Conservation (phyloP, 1,140 invertebrate species). For the Leptinotarsa lineolata region DNA sequence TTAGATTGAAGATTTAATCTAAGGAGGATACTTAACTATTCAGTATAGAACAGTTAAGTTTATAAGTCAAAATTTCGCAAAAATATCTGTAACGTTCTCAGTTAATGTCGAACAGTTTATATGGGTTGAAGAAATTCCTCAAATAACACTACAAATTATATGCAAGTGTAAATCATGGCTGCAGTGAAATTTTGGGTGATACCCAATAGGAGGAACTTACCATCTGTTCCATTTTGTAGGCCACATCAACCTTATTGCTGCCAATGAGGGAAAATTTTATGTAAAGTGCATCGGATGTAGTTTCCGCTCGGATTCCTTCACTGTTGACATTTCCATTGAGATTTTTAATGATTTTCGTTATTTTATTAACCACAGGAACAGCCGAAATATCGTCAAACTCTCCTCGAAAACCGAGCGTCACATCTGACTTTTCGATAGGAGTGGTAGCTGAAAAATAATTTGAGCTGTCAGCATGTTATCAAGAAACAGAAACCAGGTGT, state of each 20-base stretch:
- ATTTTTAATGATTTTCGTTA: slow-evolving; percentile 61
- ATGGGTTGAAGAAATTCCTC: no score
- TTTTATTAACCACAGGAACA: slow-evolving; percentile 55
- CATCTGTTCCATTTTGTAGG: slow-evolving; percentile 68
- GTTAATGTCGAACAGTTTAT: no score
- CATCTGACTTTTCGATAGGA: slow-evolving; percentile 65
- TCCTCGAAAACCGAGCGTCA: slow-evolving; percentile 65
- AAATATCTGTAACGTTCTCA: no score
- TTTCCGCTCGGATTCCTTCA: slow-evolving; percentile 61
- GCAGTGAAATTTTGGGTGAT: no score
- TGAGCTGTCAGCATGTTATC: background rate
- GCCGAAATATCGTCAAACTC: slow-evolving; percentile 59
- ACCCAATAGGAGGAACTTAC: slow-evolving; percentile 46
- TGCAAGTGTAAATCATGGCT: no score
- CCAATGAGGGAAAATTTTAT: slow-evolving; percentile 66
- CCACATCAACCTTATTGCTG: slow-evolving; percentile 68
- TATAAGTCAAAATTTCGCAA: no score
- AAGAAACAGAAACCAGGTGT: background rate
- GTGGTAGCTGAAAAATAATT: slow-evolving; percentile 60
- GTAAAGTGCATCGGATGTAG: slow-evolving; percentile 62
- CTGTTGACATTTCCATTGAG: slow-evolving; percentile 63
- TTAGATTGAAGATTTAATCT: no score
- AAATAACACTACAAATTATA: no score
- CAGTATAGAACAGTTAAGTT: no score
- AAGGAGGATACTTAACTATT: no score